Base-by-base conservation (phyloP, 2,888 invertebrate genomes). In the Yponomeuta malinellus region DNA sequence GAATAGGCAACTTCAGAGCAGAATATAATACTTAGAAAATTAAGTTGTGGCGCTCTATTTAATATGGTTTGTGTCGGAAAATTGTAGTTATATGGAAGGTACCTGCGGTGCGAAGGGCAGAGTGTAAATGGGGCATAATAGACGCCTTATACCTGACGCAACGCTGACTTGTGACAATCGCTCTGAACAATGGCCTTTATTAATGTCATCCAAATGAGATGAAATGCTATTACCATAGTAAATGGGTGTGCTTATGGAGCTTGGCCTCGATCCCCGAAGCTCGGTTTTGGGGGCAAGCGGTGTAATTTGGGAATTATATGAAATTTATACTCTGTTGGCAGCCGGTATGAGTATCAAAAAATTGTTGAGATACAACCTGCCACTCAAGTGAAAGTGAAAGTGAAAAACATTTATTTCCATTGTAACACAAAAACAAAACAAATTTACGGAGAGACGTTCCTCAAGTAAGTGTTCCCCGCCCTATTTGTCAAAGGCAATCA, bases 121-220 rank as follows among this genome's bases (percentile, higher is more conserved):
- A 1, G 8, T 59, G 52, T 59, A 59, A 59, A 59, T 59, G 52
- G 52, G 52, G 15, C 15, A 2, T 59, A 59, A 15, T 15, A 15
- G 23, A 59, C 52, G 52, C 52, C 52, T 59, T 15, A 52, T 73
- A 72, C 72, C 71, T 76, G 74, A 73, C 72, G 71, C 71, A 71
- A 73, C 68, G 72, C 29, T 65, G 48, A 70, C 70, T 23, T 48
- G 59, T 69, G 69, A 69, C 69, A 69, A 69, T 69, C 69, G 43
- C 12, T 23, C 59, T 52, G 29, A 69, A 10, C 33, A n/a, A n/a
- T n/a, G n/a, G 48, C 48, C 69, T 52, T 48, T 69, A 52, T 48
- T 10, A 48, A 10, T 69, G 69, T 52, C 52, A 59, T 69, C 31
- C 68, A 68, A 68, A n/a, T 68, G 68, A 68, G 43, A 68, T 43